A percentile compares a stretch with the other conserved stretches of the same genome.
phyloP scores from a whole-genome alignment of 2,888 invertebrate genomes.

The Osedax fenrisi region DNA sequence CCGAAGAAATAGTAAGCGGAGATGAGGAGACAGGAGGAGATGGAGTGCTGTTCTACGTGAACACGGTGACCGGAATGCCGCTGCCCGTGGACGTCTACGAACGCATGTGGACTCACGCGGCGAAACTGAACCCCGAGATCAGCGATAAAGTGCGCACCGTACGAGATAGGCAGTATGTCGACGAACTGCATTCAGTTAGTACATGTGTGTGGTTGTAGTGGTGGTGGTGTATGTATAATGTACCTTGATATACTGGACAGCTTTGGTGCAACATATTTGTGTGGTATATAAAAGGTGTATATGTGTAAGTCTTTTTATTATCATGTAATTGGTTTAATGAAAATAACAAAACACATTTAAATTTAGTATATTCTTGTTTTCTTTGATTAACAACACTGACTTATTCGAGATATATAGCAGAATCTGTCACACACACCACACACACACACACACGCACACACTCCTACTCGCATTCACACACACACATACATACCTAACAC shows the following conservation, averaged over 20 bases:
- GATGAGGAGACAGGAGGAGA: constrained; percentile 39
- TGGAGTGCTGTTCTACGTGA: constrained; percentile 48
- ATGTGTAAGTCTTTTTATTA: not conserved
- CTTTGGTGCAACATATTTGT: not conserved
- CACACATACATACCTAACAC: too few species aligned
- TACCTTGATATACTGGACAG: not conserved
- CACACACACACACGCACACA: too few species aligned
- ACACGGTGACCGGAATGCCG: constrained; percentile 47
- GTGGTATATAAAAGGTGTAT: constrained; percentile 6
- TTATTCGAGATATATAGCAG: too few species aligned
- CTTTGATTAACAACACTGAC: too few species aligned
- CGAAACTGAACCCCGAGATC: constrained; percentile 45
- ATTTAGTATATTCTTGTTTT: too few species aligned
- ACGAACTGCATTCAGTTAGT: not conserved
- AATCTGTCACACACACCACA: too few species aligned
- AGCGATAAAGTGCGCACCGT: constrained; percentile 39
- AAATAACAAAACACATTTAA: too few species aligned
- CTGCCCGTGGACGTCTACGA: constrained; percentile 47
- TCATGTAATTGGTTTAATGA: too few species aligned
- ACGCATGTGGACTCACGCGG: constrained; percentile 49
- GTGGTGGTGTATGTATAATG: too few species aligned
- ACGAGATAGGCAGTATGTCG: constrained; percentile 33
- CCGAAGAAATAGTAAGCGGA: not conserved
- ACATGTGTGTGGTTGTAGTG: not conserved
- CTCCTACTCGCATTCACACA: too few species aligned